Evolutionary conservation across 2,888 invertebrate genomes (phyloP), one percentile per base, ranked within the genome.

Genomic region (Baccha elongata): DNA sequence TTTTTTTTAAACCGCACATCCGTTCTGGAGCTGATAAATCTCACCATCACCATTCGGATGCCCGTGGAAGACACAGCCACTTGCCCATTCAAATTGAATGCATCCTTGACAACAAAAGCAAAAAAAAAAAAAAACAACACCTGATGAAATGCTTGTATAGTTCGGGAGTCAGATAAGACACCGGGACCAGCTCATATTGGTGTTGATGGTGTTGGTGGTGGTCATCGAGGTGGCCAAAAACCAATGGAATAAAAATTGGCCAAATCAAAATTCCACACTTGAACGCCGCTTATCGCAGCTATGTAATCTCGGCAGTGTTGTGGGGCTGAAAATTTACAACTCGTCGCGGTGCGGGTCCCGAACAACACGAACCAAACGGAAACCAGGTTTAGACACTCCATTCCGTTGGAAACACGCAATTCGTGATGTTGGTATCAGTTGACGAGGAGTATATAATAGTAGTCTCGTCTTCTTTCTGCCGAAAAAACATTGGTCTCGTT

Each of bases 241-340:
- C 84, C 84, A 84, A 84, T 79, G 84, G 84, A 84, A 85, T 80
- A 84, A 84, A 84, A 85, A 85, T 85, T 85, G 85, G 79, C 84
- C 79, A 85, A 85, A 85, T 85, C 79, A 85, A 85, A 85, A 85
- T 85, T 85, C 85, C 85, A 84, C 85, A 85, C 85, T 80, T 84
- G 85, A 85, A 80, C 76, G 65, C 65, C 58, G 64, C 84, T 85
- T 85, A 85, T 85, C 85, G 71, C 64, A 52, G 5, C 73, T 64
- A 58, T 84, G 79, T 75, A 79, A 85, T 85, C 85, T 79, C 58
- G 40, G 75, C 62, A 65, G 67, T 44, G 60, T 74, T 79, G 83
- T 83, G 78, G 72, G 75, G 60, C 71, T 81, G 81, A 68, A 78
- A 78, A 83, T 78, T 83, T 83, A 76, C 83, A 83, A 78, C 83